These are phyloP conservation scores for Aspidiotus rigidus DNA, from an alignment of 2,888 invertebrate genomes.

Conservation along the genomic window DNA sequence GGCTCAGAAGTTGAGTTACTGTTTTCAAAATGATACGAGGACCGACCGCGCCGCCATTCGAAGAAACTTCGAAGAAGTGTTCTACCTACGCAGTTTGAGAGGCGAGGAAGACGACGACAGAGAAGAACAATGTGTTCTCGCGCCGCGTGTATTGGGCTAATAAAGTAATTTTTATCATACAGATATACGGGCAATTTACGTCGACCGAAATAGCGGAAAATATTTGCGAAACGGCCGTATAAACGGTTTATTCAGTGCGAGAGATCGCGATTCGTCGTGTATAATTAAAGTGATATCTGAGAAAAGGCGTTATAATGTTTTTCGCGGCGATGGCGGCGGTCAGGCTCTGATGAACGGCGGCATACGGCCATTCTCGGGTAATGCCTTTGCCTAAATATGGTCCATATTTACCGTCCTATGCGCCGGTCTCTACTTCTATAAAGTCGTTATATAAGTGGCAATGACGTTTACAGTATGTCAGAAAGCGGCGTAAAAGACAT, in stretches of 20 bases:
- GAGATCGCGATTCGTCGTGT: slow-evolving; percentile 21
- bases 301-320: slow-evolving; percentile 20
- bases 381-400: no score
- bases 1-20: no score
- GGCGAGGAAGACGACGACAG: no score
- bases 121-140: no score
- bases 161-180: slow-evolving; percentile 27
- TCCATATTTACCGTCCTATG: background rate
- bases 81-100: no score
- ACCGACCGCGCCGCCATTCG: no score
- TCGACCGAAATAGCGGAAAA: slow-evolving; percentile 19
- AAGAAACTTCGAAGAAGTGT: no score
- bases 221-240: slow-evolving; percentile 16
- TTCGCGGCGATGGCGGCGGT: slow-evolving; percentile 2
- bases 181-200: slow-evolving; percentile 25
- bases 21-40: no score
- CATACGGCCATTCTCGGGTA: no score
- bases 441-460: slow-evolving; percentile 24
- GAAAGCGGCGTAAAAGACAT: slow-evolving; percentile 27
- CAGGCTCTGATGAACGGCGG: background rate
- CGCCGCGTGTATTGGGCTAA: background rate
- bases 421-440: slow-evolving; percentile 7
- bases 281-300: slow-evolving; percentile 23
- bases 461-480: slow-evolving; percentile 25
- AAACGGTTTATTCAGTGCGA: slow-evolving; percentile 22